phyloP scores from a whole-genome alignment of 2,797 vertebrate species.

The Platyrinchus mystaceus region DNA sequence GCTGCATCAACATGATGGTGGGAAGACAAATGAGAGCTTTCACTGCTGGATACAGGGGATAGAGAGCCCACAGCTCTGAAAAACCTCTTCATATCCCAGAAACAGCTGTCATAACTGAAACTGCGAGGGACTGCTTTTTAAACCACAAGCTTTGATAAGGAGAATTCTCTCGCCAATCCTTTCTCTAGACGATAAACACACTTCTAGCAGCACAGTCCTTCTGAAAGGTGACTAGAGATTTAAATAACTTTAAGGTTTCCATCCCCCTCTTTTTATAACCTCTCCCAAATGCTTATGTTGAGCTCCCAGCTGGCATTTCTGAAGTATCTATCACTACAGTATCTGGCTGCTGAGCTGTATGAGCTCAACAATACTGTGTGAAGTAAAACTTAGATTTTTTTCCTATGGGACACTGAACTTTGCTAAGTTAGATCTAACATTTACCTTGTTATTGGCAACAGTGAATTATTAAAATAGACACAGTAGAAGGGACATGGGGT shows the following conservation, averaged over 20 bases:
- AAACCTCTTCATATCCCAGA: slow-evolving; percentile 64
- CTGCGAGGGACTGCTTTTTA: slow-evolving; percentile 45
- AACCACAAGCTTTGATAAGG: slow-evolving; percentile 49
- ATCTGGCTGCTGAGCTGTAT: background rate
- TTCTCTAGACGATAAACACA: slow-evolving; percentile 37
- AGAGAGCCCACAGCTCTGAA: slow-evolving; percentile 57
- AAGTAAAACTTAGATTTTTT: background rate
- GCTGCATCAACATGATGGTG: slow-evolving; percentile 81
- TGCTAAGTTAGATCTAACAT: background rate
- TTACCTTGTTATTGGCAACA: background rate
- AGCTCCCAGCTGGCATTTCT: background rate
- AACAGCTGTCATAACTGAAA: slow-evolving; percentile 71
- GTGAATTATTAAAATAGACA: background rate
- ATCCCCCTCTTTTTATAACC: background rate
- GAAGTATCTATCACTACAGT: background rate
- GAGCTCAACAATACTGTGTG: background rate
- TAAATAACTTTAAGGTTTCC: slow-evolving; percentile 24
- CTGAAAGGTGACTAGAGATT: slow-evolving; percentile 30
- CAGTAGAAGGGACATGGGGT: background rate
- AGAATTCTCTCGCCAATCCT: slow-evolving; percentile 5
- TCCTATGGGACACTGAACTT: background rate
- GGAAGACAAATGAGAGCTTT: slow-evolving; percentile 80
- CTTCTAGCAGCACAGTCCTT: slow-evolving; percentile 2
- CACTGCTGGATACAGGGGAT: slow-evolving; percentile 73
- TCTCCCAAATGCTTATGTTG: background rate